Percentiles rank a stretch among this genome's conserved stretches.
These are phyloP conservation scores for Cydia pomonella DNA, from an alignment of 1,140 invertebrate genomes.

Conservation along the genomic window DNA sequence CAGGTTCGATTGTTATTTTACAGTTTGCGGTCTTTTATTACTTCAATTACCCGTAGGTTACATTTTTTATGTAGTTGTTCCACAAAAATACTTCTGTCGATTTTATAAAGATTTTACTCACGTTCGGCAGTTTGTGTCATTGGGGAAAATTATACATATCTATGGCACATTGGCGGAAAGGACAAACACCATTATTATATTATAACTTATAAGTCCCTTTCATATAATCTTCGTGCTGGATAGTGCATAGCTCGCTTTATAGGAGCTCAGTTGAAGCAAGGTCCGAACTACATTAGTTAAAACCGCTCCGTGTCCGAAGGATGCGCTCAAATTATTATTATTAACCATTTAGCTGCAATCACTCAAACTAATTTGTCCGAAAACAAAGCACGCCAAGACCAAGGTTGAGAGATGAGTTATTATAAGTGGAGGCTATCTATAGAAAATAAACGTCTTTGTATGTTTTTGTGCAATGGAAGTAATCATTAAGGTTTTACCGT, in stretches of 20 bases:
- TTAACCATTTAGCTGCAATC: constrained; percentile 28
- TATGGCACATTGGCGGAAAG: too few species aligned
- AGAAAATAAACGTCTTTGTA: constrained; percentile 11
- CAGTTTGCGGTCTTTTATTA: too few species aligned
- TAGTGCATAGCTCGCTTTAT: neutral
- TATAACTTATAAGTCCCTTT: neutral
- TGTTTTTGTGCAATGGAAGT: neutral
- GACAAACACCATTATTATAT: too few species aligned
- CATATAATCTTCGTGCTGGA: neutral
- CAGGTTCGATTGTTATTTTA: too few species aligned
- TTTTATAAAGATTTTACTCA: too few species aligned
- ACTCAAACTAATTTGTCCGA: constrained; percentile 26
- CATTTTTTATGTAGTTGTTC: too few species aligned
- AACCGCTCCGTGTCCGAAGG: constrained; percentile 24
- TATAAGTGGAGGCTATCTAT: neutral
- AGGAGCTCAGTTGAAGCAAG: neutral
- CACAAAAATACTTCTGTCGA: too few species aligned
- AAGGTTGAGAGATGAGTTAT: constrained; percentile 27
- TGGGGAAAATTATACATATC: too few species aligned
- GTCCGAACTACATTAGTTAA: constrained; percentile 19
- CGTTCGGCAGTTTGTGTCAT: too few species aligned
- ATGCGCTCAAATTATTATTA: constrained; percentile 23
- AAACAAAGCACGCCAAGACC: constrained; percentile 19
- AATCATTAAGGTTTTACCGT: neutral
- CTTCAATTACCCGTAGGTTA: too few species aligned